A percentile compares a stretch with the other conserved stretches of the same genome.
These are phyloP conservation scores for Marcusenius ussheri DNA, from an alignment of 2,113 vertebrate genomes.

Conservation along the genomic window DNA sequence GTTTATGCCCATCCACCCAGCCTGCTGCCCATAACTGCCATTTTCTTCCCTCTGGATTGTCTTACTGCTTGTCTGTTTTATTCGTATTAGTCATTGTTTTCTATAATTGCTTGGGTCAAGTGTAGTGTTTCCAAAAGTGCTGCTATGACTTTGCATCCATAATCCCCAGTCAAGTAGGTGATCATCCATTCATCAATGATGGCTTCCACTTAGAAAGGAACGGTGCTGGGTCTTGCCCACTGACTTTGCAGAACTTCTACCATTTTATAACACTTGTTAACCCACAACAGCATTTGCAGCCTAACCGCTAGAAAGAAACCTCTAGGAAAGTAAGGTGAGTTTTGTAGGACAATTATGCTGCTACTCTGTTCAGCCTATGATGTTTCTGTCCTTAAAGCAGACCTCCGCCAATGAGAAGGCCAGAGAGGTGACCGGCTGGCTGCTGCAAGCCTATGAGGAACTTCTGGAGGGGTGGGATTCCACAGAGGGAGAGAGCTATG, in stretches of 20 bases:
- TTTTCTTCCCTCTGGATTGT: not conserved
- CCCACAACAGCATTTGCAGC: not conserved
- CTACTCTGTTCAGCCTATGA: not conserved
- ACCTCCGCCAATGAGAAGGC: constrained; percentile 55
- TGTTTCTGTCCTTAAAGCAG: constrained; percentile 32
- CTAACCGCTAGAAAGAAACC: not conserved
- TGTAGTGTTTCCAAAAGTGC: not conserved
- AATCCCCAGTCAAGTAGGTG: not conserved
- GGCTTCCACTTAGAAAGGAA: not conserved
- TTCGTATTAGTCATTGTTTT: not conserved
- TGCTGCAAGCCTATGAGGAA: constrained; percentile 69
- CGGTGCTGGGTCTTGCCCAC: not conserved
- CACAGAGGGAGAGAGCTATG: constrained; percentile 68
- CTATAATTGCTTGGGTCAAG: not conserved
- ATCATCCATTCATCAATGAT: not conserved
- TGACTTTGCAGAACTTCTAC: not conserved
- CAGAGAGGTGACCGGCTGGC: constrained; percentile 71
- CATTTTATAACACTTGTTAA: not conserved
- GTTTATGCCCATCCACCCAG: not conserved
- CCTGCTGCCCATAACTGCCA: not conserved
- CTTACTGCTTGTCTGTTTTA: not conserved
- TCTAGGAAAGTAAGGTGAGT: not conserved
- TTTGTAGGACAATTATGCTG: not conserved
- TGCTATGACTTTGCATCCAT: not conserved
- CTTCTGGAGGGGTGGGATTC: constrained; percentile 68